phyloP scores from a whole-genome alignment of 2,888 invertebrate species.

The Sepioteuthis lessoniana region DNA sequence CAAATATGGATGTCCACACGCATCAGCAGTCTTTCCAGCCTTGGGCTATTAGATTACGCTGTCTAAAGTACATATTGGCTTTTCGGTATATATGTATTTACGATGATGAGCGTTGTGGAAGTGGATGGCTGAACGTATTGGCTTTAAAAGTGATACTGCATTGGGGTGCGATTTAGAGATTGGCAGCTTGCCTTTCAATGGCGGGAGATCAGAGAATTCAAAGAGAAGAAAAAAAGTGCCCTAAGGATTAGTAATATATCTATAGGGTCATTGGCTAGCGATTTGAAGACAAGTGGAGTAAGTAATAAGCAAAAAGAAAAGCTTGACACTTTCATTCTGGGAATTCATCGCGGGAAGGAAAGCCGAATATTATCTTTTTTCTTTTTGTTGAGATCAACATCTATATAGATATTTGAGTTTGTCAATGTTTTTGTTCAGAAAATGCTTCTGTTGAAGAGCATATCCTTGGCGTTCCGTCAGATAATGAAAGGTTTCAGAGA shows the following conservation, averaged over 20 bases:
- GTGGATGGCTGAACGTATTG: background rate
- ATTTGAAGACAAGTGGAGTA: no score
- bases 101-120: background rate
- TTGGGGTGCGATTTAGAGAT: background rate
- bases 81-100: background rate
- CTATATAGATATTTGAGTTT: no score
- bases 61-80: constrained; percentile 21
- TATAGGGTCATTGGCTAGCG: background rate
- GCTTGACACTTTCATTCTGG: no score
- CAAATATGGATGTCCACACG: background rate
- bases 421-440: no score
- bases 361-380: no score
- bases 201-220: background rate
- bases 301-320: no score
- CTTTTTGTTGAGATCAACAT: no score
- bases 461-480: no score
- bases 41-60: background rate
- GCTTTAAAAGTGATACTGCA: background rate
- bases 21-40: background rate
- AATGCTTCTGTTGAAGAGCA: no score
- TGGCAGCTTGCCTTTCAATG: background rate
- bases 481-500: no score
- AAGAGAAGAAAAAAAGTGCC: background rate
- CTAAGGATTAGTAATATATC: background rate
- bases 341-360: no score